phyloP scores from a whole-genome alignment of 2,113 vertebrate genomes.

The Piprites chloris region DNA sequence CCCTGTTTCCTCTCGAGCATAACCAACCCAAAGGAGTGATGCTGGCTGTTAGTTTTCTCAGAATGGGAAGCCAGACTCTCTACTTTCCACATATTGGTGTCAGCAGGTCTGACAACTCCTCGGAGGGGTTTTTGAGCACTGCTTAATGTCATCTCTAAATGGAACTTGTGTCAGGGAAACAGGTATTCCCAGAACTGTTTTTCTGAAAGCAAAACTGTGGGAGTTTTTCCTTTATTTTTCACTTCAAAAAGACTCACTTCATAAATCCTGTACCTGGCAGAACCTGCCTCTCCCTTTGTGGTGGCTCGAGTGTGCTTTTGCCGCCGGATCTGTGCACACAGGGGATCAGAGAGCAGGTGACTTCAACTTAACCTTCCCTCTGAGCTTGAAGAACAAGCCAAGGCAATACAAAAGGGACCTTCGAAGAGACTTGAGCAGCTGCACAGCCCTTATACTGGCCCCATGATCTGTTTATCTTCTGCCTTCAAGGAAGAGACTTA shows the following conservation, averaged over 20 bases:
- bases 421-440: conserved; percentile 45
- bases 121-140: background rate
- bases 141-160: background rate
- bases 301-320: background rate
- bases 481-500: conserved; percentile 42
- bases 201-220: background rate
- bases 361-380: conserved; percentile 53
- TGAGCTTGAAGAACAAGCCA: conserved; percentile 32
- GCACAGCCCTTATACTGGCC: conserved; percentile 51
- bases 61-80: background rate
- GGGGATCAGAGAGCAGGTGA: conserved; percentile 45
- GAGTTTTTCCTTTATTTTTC: background rate
- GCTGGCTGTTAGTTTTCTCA: background rate
- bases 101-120: background rate
- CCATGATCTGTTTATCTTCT: conserved; percentile 50
- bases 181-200: background rate
- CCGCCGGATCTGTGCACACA: background rate
- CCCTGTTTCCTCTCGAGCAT: background rate
- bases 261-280: background rate
- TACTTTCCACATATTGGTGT: background rate
- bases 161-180: background rate
- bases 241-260: background rate
- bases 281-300: background rate
- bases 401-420: conserved; percentile 31
- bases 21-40: background rate